Percentiles rank a stretch among this genome's conserved stretches.
Conservation (phyloP, 2,113 vertebrate species). For the Hiodon alosoides region DNA sequence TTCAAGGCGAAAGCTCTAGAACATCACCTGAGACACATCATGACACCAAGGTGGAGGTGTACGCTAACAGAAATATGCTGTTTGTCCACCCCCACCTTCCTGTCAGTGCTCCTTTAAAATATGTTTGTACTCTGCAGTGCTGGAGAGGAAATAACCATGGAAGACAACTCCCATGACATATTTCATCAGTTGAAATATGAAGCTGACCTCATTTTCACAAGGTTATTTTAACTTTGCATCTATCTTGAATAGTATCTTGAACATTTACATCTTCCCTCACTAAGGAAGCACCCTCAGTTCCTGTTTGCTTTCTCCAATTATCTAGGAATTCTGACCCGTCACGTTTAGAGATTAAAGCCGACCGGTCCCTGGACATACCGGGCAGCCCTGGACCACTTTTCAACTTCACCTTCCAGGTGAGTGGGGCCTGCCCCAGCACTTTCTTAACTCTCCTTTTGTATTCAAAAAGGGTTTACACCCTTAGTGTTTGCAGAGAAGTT, state of each 20-base stretch:
- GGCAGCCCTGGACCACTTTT: slow-evolving; percentile 62
- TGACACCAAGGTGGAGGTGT: not conserved
- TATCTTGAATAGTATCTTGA: not conserved
- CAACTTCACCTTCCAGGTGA: slow-evolving; percentile 70
- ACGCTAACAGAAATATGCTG: not conserved
- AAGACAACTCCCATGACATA: slow-evolving; percentile 74
- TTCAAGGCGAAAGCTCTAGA: not conserved
- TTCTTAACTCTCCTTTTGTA: too few species aligned
- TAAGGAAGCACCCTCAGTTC: not conserved
- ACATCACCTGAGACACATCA: not conserved
- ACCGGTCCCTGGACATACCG: slow-evolving; percentile 55
- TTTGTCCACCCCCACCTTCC: not conserved
- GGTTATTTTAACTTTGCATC: slow-evolving; percentile 51
- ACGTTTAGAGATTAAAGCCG: slow-evolving; percentile 72
- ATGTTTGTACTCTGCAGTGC: slow-evolving; percentile 58
- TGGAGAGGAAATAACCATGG: slow-evolving; percentile 72
- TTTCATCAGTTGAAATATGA: slow-evolving; percentile 77
- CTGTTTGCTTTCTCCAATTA: not conserved
- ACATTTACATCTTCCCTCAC: too few species aligned
- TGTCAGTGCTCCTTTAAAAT: not conserved
- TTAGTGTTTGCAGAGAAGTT: too few species aligned
- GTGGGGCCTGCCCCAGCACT: not conserved
- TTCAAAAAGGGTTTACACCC: too few species aligned
- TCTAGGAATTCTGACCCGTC: slow-evolving; percentile 69
- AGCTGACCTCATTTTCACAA: slow-evolving; percentile 85